Base-by-base conservation (phyloP, 1,140 invertebrate species). In the Thaumetopoea pityocampa region DNA sequence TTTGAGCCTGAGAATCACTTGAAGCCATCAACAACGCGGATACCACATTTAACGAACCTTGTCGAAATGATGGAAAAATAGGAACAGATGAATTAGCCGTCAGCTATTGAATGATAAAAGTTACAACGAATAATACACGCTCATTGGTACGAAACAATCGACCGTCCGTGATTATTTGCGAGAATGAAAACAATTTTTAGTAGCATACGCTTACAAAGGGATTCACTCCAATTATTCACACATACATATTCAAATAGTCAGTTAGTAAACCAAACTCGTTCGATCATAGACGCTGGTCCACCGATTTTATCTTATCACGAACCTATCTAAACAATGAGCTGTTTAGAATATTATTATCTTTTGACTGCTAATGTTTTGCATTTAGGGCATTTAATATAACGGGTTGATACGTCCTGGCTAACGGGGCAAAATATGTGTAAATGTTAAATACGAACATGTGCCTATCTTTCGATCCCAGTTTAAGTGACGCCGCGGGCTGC, bases 11-110 rank as follows among this genome's bases (percentile, higher is more conserved):
- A 71, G 72, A 79, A 82, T 79, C 78, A 79, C 78, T 74, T 67
- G 67, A 57, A 61, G 64, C 64, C 71, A 78, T 78, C 73, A 69
- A 68, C 67, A 64, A 50, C 67, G 50, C 58, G 70, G 70, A 74
- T 69, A 64, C 63, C 66, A 68, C 74, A 76, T 67, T 78, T 71
- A 82, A 82, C 76, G 78, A 80, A 66, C 56, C 78, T 82, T 80
- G 78, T 82, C 78, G 74, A 80, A 65, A 64, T 61, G 55, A 76
- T 73, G 68, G 65, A 69, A 73, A n/a, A 76, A 81, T 74, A 67
- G 58, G 55, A 66, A 62, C 62, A 60, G 59, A 68, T 65, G 67
- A 78, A 74, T 78, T 74, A 68, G 66, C 65, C 57, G 57, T 57
- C 63, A 66, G 57, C 51, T 69, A 69, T 68, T 62, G 53, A 69